phyloP scores from a whole-genome alignment of 1,140 invertebrate genomes.

The Lordiphosa collinella region DNA sequence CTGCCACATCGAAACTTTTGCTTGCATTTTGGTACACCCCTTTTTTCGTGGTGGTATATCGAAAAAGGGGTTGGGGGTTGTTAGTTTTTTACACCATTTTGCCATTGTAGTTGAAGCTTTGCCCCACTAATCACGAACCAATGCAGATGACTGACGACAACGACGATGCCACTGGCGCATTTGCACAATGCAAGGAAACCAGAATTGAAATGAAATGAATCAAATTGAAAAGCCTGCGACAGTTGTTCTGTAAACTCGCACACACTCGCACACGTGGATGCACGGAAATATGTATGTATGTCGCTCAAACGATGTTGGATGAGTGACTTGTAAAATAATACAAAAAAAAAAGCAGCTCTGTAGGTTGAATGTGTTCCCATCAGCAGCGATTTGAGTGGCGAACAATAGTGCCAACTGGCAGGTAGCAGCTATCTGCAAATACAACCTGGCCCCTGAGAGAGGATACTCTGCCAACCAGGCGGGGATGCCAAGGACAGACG shows the following conservation, averaged over 20 bases:
- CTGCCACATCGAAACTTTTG: no score
- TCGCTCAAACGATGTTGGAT: constrained; percentile 44
- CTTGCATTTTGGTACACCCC: no score
- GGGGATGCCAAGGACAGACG: no score
- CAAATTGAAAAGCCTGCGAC: constrained; percentile 68
- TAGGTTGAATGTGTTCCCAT: constrained; percentile 39
- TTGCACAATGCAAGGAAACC: constrained; percentile 41
- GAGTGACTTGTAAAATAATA: constrained; percentile 58
- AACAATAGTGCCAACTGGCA: constrained; percentile 49
- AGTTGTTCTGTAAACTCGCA: constrained; percentile 44
- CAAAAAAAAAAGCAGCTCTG: constrained; percentile 10
- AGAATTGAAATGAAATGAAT: constrained; percentile 61
- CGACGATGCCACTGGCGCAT: constrained; percentile 13
- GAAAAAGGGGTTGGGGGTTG: no score
- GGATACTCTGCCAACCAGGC: background rate
- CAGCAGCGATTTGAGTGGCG: constrained; percentile 54
- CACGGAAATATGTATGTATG: constrained; percentile 40
- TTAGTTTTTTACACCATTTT: no score
- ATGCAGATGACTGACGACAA: no score
- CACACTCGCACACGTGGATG: constrained; percentile 6
- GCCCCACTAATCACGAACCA: constrained; percentile 12
- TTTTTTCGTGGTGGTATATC: no score
- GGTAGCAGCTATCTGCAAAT: constrained; percentile 10
- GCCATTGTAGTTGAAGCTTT: background rate
- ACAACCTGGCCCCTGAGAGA: background rate